Evolutionary conservation across 23 tunicate species (phyloP), one percentile per base, ranked within the genome.

Genomic region (Corella eumyota): DNA sequence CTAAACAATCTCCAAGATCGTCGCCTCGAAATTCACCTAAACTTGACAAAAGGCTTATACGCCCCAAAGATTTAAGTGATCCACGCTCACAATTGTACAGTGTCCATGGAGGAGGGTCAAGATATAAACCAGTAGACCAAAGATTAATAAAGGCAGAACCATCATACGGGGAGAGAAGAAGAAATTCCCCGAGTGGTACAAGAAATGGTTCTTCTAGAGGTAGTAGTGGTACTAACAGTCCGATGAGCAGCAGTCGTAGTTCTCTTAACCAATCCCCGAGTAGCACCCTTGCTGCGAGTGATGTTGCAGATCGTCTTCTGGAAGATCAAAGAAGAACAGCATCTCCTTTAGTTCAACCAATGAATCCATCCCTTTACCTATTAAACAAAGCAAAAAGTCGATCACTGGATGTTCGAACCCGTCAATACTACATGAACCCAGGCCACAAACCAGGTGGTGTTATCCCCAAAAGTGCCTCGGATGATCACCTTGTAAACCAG

Each of bases 71-170:
- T 26, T 33, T n/a, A 19, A 38, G 55, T 62, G 71, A 64, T 56
- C 71, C 66, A 6, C 56, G 66, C 3, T 9, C n/a, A 4, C 76
- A 58, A 23, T 29, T 55, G 23, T 59, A 70, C 38, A 6, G 52
- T 44, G 30, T 40, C 15, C 66, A 56, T 29, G 76, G 66, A 27
- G 66, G 64, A 28, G 76, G 57, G n/a, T n/a, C n/a, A n/a, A 65
- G 48, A 30, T 50, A 36, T 22, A 50, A 60, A 51, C 83, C 66
- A 2, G 48, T 85, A 6, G 95, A 86, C 40, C 76, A 78, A 17
- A 44, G 95, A 11, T 62, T 86, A 53, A 61, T 86, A n/a, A 86
- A 86, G 63, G 86, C 86, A 2, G 95, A 86, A 61, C 95, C 86
- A 3, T 86, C 95, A 1, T 30, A 71, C 17, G 85, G 66, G 6